Evolutionary conservation across 2,113 vertebrate genomes (phyloP), one percentile per base, ranked within the genome.

Genomic region (Epinephelus fuscoguttatus): DNA sequence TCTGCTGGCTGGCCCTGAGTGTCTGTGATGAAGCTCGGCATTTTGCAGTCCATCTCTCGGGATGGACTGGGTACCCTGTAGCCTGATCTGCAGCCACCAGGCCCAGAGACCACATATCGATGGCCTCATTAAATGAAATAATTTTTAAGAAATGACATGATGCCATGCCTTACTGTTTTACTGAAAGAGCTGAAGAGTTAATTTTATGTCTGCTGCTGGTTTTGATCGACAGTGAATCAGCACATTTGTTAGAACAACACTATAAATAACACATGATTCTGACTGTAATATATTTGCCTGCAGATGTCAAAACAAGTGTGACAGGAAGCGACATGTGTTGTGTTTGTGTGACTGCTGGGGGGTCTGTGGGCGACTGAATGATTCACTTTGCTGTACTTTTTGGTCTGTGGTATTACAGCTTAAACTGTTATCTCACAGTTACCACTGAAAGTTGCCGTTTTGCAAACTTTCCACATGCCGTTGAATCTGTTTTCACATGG

Each of bases 1-100:
- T 88, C 74, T 11, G 40, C 56, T 25, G 61, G 76, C 71, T 76
- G 78, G 2, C 61, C 73, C 25, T 82, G 74, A 52, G 72, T 82
- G 23, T 70, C 3, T 49, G 14, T n/a, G 21, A 74, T 67, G 33
- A 69, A 69, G 6, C 53, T 68, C 11, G 84, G 47, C 9, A 66
- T 8, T 10, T 70, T 14, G 8, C 71, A 82, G 37, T 70, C 25
- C 2, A 2, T 75, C 11, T 64, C 6, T 4, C 64, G 42, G 42
- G 45, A 52, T 67, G 75, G 4, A 82, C 18, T 0, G 4, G n/a
- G 21, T 21, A 27, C 19, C 63, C 59, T 4, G 25, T 21, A 12
- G 52, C 70, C 45, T 61, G 12, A 21, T 81, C 59, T 18, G 42
- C 70, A 57, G 23, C 70, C 2, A 56, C 14, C 8, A 78, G 57